These are phyloP conservation scores for Falco naumanni DNA, from an alignment of 2,797 vertebrate genomes.

Conservation along the genomic window DNA sequence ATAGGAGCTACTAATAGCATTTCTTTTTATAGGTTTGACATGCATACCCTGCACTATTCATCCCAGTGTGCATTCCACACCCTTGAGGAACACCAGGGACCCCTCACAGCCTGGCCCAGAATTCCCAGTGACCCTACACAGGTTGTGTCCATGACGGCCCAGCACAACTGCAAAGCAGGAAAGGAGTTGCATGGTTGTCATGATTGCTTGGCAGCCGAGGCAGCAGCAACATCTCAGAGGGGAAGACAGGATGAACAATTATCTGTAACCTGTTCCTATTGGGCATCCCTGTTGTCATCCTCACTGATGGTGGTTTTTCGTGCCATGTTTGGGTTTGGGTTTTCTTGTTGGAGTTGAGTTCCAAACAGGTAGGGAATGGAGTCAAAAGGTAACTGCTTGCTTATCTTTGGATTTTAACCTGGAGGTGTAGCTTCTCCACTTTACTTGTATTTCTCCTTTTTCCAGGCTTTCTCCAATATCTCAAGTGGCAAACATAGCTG, in stretches of 20 bases:
- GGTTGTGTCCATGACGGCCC: not conserved
- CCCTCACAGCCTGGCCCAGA: not conserved
- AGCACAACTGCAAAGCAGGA: not conserved
- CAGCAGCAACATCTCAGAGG: not conserved
- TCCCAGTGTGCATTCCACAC: not conserved
- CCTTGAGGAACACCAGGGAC: not conserved
- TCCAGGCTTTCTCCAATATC: not conserved
- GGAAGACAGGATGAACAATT: not conserved
- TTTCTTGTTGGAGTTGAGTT: not conserved
- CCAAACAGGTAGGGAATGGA: not conserved
- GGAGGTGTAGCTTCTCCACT: not conserved
- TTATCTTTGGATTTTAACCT: not conserved
- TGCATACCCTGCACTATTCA: not conserved
- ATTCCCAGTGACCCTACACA: not conserved
- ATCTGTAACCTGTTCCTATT: not conserved
- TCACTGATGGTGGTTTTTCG: not conserved
- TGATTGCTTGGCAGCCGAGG: not conserved
- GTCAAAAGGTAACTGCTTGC: not conserved
- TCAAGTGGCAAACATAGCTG: not conserved
- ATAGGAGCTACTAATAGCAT: fast-evolving
- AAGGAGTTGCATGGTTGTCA: not conserved
- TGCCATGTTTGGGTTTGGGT: fast-evolving
- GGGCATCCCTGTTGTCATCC: not conserved
- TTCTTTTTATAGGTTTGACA: not conserved
- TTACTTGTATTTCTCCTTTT: not conserved